Evolutionary conservation across 2,888 invertebrate genomes (phyloP), one percentile per base, ranked within the genome.

Genomic region (Xylota segnis): DNA sequence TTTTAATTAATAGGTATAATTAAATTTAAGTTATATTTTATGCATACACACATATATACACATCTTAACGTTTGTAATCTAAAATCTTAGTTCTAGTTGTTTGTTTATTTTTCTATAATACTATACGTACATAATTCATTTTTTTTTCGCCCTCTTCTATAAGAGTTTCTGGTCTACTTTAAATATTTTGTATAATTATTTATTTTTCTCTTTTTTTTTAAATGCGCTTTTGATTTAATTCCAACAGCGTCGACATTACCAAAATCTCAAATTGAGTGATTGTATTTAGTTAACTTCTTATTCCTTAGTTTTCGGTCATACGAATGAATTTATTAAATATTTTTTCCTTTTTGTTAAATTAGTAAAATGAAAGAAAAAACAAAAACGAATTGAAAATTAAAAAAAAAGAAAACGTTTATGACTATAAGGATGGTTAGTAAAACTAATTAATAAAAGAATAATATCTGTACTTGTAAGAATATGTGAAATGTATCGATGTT

Each of bases 181-280:
- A 79, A 79, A 76, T 75, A 79, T 71, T 70, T 66, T 75, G 79
- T 84, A 79, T 79, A 70, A 70, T 81, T 75, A 84, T 71, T 84
- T 81, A 76, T 71, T 84, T 50, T 54, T 52, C 56, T 65, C 50
- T 59, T 52, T 70, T 65, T 14, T 47, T 32, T 32, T 32, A 32
- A 68, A 72, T 63, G 29, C 65, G 75, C 45, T 84, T 65, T 65
- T 54, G 52, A 52, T 78, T 68, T 45, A 23, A 29, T 63, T 72
- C 61, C 47, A 45, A 72, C 7, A 23, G 59, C 66, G 66, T 61
- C 52, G 43, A 75, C 63, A 76, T 63, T 83, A 84, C 84, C 84
- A 84, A 84, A 84, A 84, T 84, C 84, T 84, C 84, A 81, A 84
- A 76, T 66, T 71, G 74, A 84, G 81, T 84, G 74, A 84, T 81